phyloP scores from a whole-genome alignment of 2,113 vertebrate genomes.

The Naja naja region DNA sequence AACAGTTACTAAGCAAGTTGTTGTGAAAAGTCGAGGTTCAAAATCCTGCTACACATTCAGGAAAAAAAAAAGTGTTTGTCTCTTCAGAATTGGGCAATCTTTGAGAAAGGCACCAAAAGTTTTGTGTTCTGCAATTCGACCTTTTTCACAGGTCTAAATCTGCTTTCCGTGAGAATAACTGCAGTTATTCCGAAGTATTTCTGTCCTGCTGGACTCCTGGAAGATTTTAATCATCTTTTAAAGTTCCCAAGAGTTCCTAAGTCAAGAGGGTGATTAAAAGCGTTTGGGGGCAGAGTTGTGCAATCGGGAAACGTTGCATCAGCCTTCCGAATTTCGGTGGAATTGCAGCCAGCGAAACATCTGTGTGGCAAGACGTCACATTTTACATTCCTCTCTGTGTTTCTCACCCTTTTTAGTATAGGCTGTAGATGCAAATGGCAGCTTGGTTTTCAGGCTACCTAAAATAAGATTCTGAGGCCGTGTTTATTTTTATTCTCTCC shows the following conservation, averaged over 20 bases:
- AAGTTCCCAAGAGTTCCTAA: neutral
- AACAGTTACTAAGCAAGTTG: neutral
- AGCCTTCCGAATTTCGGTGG: neutral
- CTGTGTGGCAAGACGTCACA: neutral
- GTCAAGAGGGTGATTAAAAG: neutral
- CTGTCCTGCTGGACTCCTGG: neutral
- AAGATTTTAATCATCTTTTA: neutral
- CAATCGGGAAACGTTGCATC: neutral
- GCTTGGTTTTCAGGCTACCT: neutral
- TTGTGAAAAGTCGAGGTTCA: fast-evolving
- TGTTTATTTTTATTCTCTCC: neutral
- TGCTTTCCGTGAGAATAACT: neutral
- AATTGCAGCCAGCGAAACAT: neutral
- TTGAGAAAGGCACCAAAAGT: neutral
- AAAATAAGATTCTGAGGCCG: neutral
- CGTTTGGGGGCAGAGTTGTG: neutral
- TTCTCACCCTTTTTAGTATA: neutral
- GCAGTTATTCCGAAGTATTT: neutral
- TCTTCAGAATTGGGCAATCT: neutral
- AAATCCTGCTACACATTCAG: neutral
- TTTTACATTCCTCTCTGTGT: neutral
- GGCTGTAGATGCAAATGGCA: neutral
- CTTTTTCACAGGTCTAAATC: neutral
- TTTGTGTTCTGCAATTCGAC: neutral
- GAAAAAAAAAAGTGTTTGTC: too few species aligned